Conservation (phyloP, 2,888 invertebrate species). For the Latheticus oryzae region DNA sequence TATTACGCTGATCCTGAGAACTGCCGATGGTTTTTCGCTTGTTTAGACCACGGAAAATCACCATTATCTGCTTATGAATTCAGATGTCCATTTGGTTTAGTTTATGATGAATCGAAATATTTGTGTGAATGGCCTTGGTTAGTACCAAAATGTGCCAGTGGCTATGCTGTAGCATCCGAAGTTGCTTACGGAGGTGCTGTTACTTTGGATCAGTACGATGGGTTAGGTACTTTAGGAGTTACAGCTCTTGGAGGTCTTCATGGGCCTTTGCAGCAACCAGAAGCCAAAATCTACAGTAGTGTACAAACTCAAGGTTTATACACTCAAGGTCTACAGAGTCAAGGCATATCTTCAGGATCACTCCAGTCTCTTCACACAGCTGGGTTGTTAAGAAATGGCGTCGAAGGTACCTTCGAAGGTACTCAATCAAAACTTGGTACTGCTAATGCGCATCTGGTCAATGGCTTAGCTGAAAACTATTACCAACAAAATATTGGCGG, state of each 20-base stretch:
- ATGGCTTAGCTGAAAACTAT: conserved; percentile 14
- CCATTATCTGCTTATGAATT: conserved; percentile 80
- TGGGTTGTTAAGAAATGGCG: background rate
- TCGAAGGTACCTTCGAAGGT: conserved; percentile 41
- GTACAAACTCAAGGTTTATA: conserved; percentile 41
- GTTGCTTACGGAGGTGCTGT: conserved; percentile 68
- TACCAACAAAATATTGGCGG: conserved; percentile 7
- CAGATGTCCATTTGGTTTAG: conserved; percentile 83
- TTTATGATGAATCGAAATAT: conserved; percentile 77
- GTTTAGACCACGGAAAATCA: conserved; percentile 76
- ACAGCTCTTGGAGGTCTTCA: conserved; percentile 58
- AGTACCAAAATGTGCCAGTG: conserved; percentile 68
- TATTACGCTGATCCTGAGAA: conserved; percentile 85
- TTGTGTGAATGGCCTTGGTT: conserved; percentile 86
- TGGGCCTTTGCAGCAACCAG: conserved; percentile 54
- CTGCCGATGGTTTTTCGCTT: conserved; percentile 87
- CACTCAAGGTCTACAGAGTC: too few species aligned
- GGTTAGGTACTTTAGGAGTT: conserved; percentile 57
- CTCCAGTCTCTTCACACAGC: too few species aligned
- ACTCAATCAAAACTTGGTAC: conserved; percentile 44
- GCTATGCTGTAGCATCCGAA: conserved; percentile 63
- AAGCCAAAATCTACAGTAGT: conserved; percentile 56
- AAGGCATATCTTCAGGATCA: too few species aligned
- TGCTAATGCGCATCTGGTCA: conserved; percentile 27
- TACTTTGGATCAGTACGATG: conserved; percentile 58